phyloP scores from a whole-genome alignment of 2,797 vertebrate species.

The Hyperoplus immaculatus region DNA sequence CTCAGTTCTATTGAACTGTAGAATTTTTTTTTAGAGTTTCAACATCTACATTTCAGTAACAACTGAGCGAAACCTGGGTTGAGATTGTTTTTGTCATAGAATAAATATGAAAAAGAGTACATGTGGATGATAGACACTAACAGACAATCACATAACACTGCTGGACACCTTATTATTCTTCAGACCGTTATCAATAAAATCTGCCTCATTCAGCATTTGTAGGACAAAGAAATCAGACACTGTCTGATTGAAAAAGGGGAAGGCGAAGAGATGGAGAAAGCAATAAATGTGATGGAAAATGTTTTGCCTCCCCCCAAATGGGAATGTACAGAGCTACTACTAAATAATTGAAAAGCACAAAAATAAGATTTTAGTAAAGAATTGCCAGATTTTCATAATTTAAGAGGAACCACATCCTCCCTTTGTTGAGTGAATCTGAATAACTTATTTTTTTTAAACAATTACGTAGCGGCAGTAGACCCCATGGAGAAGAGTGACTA shows the following conservation, averaged over 20 bases:
- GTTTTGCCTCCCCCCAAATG: slow-evolving; percentile 3
- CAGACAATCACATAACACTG: slow-evolving; percentile 45
- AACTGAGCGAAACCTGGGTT: not conserved
- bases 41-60: not conserved
- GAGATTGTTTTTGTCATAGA: slow-evolving; percentile 8
- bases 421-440: slow-evolving; percentile 19
- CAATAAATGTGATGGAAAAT: slow-evolving; percentile 5
- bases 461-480: slow-evolving; percentile 25
- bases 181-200: slow-evolving; percentile 60
- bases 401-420: not conserved
- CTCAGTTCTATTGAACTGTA: not conserved
- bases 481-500: slow-evolving; percentile 18
- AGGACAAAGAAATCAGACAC: slow-evolving; percentile 31
- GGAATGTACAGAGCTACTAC: not conserved
- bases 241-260: slow-evolving; percentile 17
- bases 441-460: slow-evolving; percentile 11
- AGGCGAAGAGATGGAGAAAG: not conserved
- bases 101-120: not conserved
- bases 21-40: not conserved
- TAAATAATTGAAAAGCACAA: not conserved
- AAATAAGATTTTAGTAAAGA: not conserved
- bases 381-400: not conserved
- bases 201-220: slow-evolving; percentile 57
- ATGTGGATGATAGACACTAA: not conserved
- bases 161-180: slow-evolving; percentile 54